Evolutionary conservation across 1,140 invertebrate genomes (phyloP).

Genomic region (Pantala flavescens): DNA sequence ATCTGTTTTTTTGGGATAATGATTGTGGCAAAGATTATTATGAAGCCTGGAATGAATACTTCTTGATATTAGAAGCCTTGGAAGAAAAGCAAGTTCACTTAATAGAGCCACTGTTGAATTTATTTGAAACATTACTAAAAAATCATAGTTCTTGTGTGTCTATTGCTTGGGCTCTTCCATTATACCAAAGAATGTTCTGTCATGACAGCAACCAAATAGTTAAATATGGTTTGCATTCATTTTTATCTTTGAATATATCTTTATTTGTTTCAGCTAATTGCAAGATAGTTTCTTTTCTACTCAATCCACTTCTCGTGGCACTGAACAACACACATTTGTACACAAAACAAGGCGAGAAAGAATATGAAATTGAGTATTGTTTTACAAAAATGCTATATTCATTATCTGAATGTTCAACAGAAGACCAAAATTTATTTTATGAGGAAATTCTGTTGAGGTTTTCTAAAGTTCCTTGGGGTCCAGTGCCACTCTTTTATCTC

Average conservation of each 20-base stretch:
- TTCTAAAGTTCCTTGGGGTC: constrained; percentile 26
- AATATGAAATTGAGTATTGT: not conserved
- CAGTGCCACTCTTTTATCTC: constrained; percentile 32
- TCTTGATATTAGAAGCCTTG: constrained; percentile 42
- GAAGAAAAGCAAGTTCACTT: constrained; percentile 53
- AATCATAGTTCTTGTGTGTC: constrained; percentile 26
- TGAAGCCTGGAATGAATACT: constrained; percentile 32
- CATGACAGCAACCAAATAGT: constrained; percentile 38
- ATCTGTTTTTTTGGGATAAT: constrained; percentile 21
- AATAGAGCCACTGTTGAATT: constrained; percentile 39
- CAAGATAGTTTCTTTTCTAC: not conserved
- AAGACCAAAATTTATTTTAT: not conserved
- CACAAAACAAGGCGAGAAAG: not conserved
- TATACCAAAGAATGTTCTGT: constrained; percentile 34
- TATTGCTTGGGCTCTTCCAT: constrained; percentile 33
- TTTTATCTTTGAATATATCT: constrained; percentile 13
- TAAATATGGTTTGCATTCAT: constrained; percentile 33
- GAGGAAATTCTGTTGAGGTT: not conserved
- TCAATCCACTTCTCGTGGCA: not conserved
- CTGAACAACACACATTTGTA: not conserved
- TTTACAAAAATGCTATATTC: not conserved
- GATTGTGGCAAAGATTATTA: constrained; percentile 16
- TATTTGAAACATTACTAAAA: constrained; percentile 30
- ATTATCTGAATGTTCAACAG: not conserved
- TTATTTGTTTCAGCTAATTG: not conserved